Conservation (phyloP, 1,140 invertebrate species). For the Brachionus plicatilis region DNA sequence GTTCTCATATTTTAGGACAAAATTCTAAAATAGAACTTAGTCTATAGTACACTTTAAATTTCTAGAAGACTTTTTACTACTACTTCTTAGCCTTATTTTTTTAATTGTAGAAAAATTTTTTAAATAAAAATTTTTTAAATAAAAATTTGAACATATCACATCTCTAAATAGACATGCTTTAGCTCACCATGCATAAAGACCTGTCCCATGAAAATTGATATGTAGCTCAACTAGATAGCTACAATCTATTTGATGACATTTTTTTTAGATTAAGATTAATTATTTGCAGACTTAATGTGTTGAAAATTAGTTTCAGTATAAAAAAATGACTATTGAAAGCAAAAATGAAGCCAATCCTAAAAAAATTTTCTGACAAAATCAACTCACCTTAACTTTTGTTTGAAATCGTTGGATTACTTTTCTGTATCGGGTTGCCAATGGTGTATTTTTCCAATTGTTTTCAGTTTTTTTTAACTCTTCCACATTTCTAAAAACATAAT, state of each 20-base stretch:
- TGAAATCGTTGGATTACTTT: slow-evolving; percentile 79
- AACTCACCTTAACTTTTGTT: slow-evolving; percentile 64
- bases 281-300: neutral
- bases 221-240: neutral
- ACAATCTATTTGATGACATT: neutral
- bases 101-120: neutral
- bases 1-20: neutral
- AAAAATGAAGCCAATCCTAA: neutral
- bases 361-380: neutral
- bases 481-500: slow-evolving; percentile 56
- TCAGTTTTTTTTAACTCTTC: slow-evolving; percentile 40
- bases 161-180: neutral
- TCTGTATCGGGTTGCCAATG: slow-evolving; percentile 69
- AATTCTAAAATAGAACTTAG: neutral
- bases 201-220: neutral
- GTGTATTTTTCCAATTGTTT: slow-evolving; percentile 69
- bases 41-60: neutral
- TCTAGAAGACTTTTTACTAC: neutral
- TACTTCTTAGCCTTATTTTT: neutral
- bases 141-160: neutral
- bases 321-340: neutral
- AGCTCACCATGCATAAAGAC: neutral
- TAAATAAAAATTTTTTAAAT: neutral
- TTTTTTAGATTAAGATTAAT: slow-evolving; percentile 37
- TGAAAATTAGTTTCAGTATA: neutral